These are phyloP conservation scores for Watsonalla binaria DNA, from an alignment of 2,888 invertebrate genomes.

Conservation along the genomic window DNA sequence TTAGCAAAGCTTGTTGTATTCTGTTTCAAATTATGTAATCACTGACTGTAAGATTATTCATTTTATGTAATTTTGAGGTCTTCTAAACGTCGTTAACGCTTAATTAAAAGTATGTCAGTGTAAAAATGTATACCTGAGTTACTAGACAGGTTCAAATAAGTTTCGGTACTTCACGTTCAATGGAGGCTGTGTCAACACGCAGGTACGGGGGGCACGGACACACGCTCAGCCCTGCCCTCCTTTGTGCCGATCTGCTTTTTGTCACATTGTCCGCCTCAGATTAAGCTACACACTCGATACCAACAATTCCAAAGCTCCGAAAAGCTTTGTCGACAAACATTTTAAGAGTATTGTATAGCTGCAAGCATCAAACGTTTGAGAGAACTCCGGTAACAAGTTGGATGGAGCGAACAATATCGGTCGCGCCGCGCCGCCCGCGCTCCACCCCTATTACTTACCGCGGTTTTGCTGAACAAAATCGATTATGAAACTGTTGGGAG, in stretches of 20 bases:
- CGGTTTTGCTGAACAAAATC: neutral
- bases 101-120: too few relatives aligned
- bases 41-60: too few relatives aligned
- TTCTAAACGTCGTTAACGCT: too few relatives aligned
- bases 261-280: constrained; percentile 22
- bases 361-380: constrained; percentile 2
- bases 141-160: too few relatives aligned
- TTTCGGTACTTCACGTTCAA: too few relatives aligned
- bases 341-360: constrained; percentile 28
- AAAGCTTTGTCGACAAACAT: constrained; percentile 32
- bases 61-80: too few relatives aligned
- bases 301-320: constrained; percentile 6
- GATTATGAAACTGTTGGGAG: too few relatives aligned
- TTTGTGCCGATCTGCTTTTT: constrained; percentile 13
- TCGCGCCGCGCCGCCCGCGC: neutral
- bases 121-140: too few relatives aligned
- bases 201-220: too few relatives aligned
- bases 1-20: too few relatives aligned
- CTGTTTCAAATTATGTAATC: too few relatives aligned
- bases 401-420: neutral
- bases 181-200: too few relatives aligned
- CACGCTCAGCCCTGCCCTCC: neutral
- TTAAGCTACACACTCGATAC: constrained; percentile 14
- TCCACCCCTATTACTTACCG: neutral
- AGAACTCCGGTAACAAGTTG: neutral